Percentiles rank a stretch among this genome's conserved stretches.
phyloP scores from a whole-genome alignment of 1,140 invertebrate species.

The Melipona quadrifasciata region DNA sequence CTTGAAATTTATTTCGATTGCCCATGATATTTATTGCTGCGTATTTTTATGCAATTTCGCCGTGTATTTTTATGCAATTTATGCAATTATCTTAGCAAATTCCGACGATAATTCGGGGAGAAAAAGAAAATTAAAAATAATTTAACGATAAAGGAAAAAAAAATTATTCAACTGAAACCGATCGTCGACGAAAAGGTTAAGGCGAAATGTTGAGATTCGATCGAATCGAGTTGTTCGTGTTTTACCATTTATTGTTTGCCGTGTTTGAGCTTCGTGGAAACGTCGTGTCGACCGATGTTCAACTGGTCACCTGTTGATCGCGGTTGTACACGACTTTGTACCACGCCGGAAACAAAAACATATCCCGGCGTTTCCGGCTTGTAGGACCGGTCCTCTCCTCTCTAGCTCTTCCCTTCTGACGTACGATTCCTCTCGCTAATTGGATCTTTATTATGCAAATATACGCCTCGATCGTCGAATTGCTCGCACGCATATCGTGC shows the following conservation, averaged over 20 bases:
- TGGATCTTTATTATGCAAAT: slow-evolving; percentile 48
- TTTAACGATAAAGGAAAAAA: too few relatives aligned
- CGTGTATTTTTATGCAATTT: too few relatives aligned
- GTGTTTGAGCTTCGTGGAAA: slow-evolving; percentile 29
- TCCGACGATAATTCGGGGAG: too few relatives aligned
- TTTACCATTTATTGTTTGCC: slow-evolving; percentile 12
- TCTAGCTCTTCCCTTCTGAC: neutral
- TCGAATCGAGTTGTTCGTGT: neutral
- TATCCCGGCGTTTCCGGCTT: slow-evolving; percentile 53
- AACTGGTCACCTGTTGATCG: slow-evolving; percentile 68
- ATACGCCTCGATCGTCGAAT: slow-evolving; percentile 11
- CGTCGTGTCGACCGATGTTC: slow-evolving; percentile 56
- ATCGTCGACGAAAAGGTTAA: neutral
- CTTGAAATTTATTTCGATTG: too few relatives aligned
- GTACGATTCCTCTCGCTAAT: slow-evolving; percentile 33
- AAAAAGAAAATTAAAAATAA: too few relatives aligned
- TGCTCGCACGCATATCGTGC: neutral
- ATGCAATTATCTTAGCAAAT: too few relatives aligned
- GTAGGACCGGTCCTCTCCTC: slow-evolving; percentile 41
- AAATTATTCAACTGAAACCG: neutral
- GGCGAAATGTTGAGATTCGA: neutral
- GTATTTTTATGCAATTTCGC: too few relatives aligned
- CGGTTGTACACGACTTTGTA: slow-evolving; percentile 34
- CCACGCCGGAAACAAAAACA: slow-evolving; percentile 62
- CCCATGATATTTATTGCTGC: too few relatives aligned